These are phyloP conservation scores for Dromas ardeola DNA, from an alignment of 2,113 vertebrate species.

Conservation along the genomic window DNA sequence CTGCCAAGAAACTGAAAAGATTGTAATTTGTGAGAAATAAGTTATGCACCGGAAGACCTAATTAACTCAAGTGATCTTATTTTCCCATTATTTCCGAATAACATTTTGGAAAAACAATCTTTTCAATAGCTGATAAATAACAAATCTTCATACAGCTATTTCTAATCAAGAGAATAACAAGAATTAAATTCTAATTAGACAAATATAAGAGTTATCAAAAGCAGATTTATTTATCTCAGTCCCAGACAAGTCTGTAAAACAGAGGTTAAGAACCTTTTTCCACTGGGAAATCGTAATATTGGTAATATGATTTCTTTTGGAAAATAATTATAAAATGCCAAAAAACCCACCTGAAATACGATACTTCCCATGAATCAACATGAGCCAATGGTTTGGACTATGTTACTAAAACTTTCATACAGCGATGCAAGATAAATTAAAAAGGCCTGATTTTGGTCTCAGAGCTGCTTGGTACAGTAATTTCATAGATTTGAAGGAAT, in stretches of 20 bases:
- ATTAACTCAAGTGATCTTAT: not conserved
- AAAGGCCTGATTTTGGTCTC: not conserved
- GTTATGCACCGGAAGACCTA: not conserved
- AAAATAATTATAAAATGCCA: not conserved
- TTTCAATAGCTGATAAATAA: not conserved
- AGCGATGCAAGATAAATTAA: not conserved
- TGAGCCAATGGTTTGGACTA: not conserved
- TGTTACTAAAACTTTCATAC: not conserved
- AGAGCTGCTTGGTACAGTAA: not conserved
- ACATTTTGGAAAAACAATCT: not conserved
- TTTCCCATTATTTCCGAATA: not conserved
- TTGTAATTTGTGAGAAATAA: slow-evolving; percentile 33
- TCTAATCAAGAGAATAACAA: not conserved
- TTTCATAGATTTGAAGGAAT: not conserved
- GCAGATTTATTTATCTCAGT: not conserved
- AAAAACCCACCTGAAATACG: not conserved
- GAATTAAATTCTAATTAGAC: not conserved
- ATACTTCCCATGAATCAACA: not conserved
- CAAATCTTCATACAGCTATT: not conserved
- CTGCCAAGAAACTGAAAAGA: slow-evolving; percentile 92
- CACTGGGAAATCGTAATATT: not conserved
- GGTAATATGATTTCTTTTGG: not conserved
- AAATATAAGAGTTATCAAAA: not conserved
- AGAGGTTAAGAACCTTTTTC: not conserved
- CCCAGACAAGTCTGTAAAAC: not conserved